Conservation (phyloP, 2,888 invertebrate species). For the Hoplodrina blanda region DNA sequence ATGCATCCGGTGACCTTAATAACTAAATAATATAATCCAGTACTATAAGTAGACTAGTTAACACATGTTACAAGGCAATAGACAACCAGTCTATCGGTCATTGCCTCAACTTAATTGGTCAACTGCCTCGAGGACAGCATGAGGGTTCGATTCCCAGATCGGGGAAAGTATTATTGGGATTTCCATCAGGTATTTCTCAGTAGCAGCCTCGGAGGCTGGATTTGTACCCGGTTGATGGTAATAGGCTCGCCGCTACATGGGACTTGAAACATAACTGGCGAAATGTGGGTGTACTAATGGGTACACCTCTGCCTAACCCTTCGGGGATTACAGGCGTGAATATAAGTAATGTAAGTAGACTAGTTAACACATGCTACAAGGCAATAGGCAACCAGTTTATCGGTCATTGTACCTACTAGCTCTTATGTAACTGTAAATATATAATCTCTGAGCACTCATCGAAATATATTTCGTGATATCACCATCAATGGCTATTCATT, state of each 20-base stretch:
- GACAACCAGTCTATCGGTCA: slow-evolving; percentile 55
- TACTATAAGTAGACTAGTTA: slow-evolving; percentile 46
- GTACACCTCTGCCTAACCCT: too few relatives aligned
- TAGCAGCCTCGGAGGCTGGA: too few relatives aligned
- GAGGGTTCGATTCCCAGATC: too few relatives aligned
- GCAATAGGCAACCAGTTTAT: slow-evolving; percentile 64
- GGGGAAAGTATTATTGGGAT: too few relatives aligned
- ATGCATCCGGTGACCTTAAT: slow-evolving; percentile 81
- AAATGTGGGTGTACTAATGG: too few relatives aligned
- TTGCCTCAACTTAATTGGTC: too few relatives aligned
- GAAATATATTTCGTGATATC: slow-evolving; percentile 71
- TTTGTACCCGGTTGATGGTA: too few relatives aligned
- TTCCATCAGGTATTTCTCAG: too few relatives aligned
- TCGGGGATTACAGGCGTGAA: too few relatives aligned
- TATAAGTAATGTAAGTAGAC: slow-evolving; percentile 44
- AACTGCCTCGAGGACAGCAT: too few relatives aligned
- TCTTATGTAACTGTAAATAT: slow-evolving; percentile 40
- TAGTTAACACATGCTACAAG: slow-evolving; percentile 49
- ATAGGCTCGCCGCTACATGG: too few relatives aligned
- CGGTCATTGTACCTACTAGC: slow-evolving; percentile 75
- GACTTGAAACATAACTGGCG: too few relatives aligned
- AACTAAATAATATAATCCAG: slow-evolving; percentile 70
- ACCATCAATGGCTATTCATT: slow-evolving; percentile 72
- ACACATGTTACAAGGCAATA: slow-evolving; percentile 53
- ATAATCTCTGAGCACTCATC: slow-evolving; percentile 56